Evolutionary conservation across 2,888 invertebrate species (phyloP), one percentile per base, ranked within the genome.

Genomic region (Anthrax anthrax): DNA sequence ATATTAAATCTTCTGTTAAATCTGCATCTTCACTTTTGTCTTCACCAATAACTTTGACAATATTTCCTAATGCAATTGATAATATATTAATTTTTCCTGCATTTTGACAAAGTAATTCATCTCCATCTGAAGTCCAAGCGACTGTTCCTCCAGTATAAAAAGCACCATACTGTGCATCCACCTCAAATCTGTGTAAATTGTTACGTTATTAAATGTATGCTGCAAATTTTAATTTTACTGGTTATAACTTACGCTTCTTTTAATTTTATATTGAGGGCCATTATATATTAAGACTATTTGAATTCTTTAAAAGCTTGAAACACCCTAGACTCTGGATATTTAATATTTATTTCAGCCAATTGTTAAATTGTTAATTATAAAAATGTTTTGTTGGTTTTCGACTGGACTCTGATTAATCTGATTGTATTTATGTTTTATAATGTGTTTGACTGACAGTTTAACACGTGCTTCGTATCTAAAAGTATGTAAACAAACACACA

Each of bases 71-170:
- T 37, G 76, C 74, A 1, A 83, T 69, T 54, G 84, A 78, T 38
- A 92, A 70, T 19, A 86, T 69, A 58, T 84, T 80, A 13, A 94
- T 72, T 44, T 73, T 71, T 49, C 78, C 75, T 32, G 77, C 75
- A 63, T 84, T 86, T 52, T 83, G 81, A 60, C 91, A 91, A 37
- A 86, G 76, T 29, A 92, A 67, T 45, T 75, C 67, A 17, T 74
- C 67, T 0, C 84, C 86, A 70, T 86, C 78, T 32, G 69, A 63
- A 44, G 80, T 78, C 81, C 87, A 84, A 69, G 78, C 74, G 39
- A 89, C 73, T 57, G 78, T 77, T 47, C 88, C 88, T 10, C 88
- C 87, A 1, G 84, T 85, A 57, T 81, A 90, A 62, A 88, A 88
- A 19, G 88, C 84, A 48, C 78, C 78, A 60, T 81, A 77, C 56